Base-by-base conservation (phyloP, 1,140 invertebrate genomes). In the Apolygus lucorum region DNA sequence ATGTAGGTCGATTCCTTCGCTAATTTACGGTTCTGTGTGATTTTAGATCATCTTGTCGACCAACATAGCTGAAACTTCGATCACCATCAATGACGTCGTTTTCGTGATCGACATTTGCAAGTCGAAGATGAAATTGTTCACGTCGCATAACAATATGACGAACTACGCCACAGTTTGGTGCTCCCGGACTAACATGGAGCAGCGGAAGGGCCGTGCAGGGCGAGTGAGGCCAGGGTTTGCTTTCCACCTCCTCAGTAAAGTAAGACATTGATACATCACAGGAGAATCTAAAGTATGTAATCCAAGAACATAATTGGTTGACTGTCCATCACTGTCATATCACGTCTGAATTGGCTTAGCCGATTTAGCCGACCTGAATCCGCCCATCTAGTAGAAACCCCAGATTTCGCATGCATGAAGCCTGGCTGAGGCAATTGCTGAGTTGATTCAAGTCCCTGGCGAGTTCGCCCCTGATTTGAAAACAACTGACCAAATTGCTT, bases 51-150 rank as follows among this genome's bases (percentile, higher is more conserved):
- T 96, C 74, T 76, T 96, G 14, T 88, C 93, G 1, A 96, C 93
- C 0, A 95, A 95, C 76, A 94, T 96, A 74, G 93, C 93, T 0
- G 93, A 96, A 81, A 93, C 92, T 0, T 95, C 94, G 4, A 95
- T 98, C 64, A 98, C 95, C 2, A 98, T 98, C 72, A 91, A 98
- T 77, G 95, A 98, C 78, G 90, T 98, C 4, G 95, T 98, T 1
- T 97, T 90, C 78, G 95, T 98, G 0, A 91, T 98, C 74, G 95
- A 98, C 79, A 90, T 90, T 42, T 95, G 95, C 77, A 96, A 96
- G 80, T 91, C 93, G 0, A 97, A 97, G 77, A 92, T 96, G 84
- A 98, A 97, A 76, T 82, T 96, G 52, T 98, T 96, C 76, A 94
- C 94, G 0, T 93, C 93, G 0, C 93, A 96, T 76, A 96, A 95